Evolutionary conservation across 1,140 invertebrate species (phyloP).

Genomic region (Cydia fagiglandana): DNA sequence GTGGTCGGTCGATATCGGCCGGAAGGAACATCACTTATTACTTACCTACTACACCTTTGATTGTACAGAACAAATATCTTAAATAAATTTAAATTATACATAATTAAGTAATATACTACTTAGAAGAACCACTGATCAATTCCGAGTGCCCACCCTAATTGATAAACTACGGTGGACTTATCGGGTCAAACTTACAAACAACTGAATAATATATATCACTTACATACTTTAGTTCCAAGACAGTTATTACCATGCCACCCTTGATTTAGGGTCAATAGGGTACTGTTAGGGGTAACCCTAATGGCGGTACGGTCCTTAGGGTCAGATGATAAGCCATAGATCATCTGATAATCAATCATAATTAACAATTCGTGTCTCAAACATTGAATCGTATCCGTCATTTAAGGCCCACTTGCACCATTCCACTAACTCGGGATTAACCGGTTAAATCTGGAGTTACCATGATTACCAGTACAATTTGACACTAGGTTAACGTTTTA

Average conservation of each 20-base stretch:
- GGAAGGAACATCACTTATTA: too few species aligned
- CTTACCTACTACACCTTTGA: too few species aligned
- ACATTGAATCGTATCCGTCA: background rate
- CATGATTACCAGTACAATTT: too few species aligned
- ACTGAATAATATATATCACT: slow-evolving; percentile 30
- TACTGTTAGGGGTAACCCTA: slow-evolving; percentile 23
- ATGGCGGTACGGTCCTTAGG: slow-evolving; percentile 1
- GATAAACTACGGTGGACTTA: slow-evolving; percentile 17
- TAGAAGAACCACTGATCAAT: background rate
- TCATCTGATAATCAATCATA: slow-evolving; percentile 26
- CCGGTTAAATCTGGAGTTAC: too few species aligned
- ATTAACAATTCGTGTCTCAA: background rate
- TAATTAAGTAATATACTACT: background rate
- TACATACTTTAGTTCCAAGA: slow-evolving; percentile 23
- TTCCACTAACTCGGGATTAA: too few species aligned
- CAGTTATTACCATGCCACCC: slow-evolving; percentile 28
- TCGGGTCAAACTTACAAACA: slow-evolving; percentile 2
- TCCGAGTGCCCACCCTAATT: background rate
- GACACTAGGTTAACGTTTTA: too few species aligned
- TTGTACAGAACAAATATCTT: background rate
- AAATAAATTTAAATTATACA: too few species aligned
- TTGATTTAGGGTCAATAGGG: slow-evolving; percentile 30
- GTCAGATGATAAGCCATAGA: background rate
- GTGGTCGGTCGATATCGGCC: too few species aligned
- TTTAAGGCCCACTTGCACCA: too few species aligned